Percentiles rank a stretch among this genome's conserved stretches.
Evolutionary conservation across 2,113 vertebrate species (phyloP).

Genomic region (Poeciliopsis occidentalis): DNA sequence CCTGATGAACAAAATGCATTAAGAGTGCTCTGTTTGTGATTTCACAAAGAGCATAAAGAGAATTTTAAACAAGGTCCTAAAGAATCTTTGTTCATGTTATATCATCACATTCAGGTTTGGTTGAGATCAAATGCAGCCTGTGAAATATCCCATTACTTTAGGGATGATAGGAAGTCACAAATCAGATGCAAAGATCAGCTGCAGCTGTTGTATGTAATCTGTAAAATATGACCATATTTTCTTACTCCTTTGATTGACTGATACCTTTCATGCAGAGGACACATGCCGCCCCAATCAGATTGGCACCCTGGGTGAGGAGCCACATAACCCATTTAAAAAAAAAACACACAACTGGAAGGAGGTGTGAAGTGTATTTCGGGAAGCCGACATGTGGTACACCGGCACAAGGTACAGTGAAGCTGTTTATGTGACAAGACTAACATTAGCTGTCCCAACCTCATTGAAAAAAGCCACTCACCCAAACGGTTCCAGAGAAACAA

Average conservation of each 20-base stretch:
- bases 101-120: background rate
- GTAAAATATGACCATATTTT: background rate
- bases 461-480: background rate
- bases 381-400: background rate
- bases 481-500: conserved; percentile 55
- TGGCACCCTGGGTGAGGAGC: background rate
- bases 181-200: background rate
- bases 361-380: background rate
- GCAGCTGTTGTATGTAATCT: background rate
- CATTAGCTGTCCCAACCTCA: background rate
- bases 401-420: conserved; percentile 12
- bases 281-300: background rate
- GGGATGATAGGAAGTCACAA: background rate
- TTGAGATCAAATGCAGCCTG: background rate
- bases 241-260: background rate
- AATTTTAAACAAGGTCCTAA: background rate
- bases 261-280: background rate
- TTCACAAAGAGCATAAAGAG: too few relatives aligned
- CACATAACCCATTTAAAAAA: background rate
- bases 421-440: background rate
- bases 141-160: background rate
- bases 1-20: background rate
- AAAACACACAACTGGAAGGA: background rate
- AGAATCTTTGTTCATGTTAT: background rate
- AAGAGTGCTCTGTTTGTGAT: background rate